Evolutionary conservation across 2,113 vertebrate genomes (phyloP).

Genomic region (Phalacrocorax carbo): DNA sequence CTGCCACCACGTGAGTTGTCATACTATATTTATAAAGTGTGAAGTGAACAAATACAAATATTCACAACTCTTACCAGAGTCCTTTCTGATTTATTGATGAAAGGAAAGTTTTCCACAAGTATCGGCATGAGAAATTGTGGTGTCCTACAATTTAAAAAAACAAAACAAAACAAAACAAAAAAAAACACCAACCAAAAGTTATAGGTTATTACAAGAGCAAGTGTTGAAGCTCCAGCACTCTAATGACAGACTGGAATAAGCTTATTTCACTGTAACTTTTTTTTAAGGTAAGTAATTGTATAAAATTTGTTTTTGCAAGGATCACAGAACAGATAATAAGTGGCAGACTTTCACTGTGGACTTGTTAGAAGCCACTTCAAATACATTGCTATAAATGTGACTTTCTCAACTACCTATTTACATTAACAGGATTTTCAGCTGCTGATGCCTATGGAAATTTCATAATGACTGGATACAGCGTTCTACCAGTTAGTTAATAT

Average conservation of each 20-base stretch:
- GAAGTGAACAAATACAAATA: neutral
- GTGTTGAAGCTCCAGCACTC: neutral
- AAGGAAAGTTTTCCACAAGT: conserved; percentile 89
- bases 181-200: neutral
- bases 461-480: neutral
- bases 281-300: neutral
- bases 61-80: conserved; percentile 82
- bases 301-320: neutral
- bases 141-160: conserved; percentile 74
- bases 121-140: conserved; percentile 92
- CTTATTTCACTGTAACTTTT: neutral
- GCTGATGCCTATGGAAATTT: neutral
- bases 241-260: neutral
- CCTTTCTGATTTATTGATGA: conserved; percentile 90
- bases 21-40: neutral
- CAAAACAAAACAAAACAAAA: neutral
- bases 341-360: neutral
- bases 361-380: neutral
- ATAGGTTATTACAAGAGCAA: neutral
- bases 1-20: neutral
- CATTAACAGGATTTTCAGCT: neutral
- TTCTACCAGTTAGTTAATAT: neutral
- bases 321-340: neutral
- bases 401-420: neutral
- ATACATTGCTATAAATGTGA: neutral